phyloP scores from a whole-genome alignment of 2,888 invertebrate species.

The Epicampocera succincta region DNA sequence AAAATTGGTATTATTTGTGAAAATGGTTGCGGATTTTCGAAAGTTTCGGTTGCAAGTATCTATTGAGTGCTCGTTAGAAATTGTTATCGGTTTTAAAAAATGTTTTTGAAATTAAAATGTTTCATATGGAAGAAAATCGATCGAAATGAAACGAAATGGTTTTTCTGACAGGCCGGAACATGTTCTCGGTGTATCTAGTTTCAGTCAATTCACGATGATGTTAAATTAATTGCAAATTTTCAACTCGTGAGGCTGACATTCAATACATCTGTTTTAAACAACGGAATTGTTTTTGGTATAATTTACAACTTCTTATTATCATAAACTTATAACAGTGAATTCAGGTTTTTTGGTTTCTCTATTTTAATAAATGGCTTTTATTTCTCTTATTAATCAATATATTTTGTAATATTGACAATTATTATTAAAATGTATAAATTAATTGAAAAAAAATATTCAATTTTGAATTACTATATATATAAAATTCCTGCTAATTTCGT shows the following conservation, averaged over 20 bases:
- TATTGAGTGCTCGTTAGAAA: too few species aligned
- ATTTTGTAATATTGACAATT: conserved; percentile 53
- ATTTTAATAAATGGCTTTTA: neutral
- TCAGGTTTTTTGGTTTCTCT: neutral
- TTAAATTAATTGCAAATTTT: conserved; percentile 56
- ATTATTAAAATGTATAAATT: conserved; percentile 57
- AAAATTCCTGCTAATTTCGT: conserved; percentile 46
- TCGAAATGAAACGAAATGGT: too few species aligned
- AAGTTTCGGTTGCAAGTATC: too few species aligned
- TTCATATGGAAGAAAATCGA: too few species aligned
- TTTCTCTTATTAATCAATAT: conserved; percentile 16
- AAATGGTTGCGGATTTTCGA: neutral
- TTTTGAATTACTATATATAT: conserved; percentile 47
- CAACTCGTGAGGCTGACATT: conserved; percentile 54
- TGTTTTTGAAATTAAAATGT: too few species aligned
- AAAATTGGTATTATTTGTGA: neutral
- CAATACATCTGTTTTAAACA: conserved; percentile 54
- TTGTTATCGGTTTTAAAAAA: too few species aligned
- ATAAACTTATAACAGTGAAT: conserved; percentile 32
- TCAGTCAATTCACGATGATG: conserved; percentile 2
- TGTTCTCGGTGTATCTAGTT: conserved; percentile 27
- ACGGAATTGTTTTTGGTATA: conserved; percentile 28
- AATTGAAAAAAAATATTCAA: conserved; percentile 43
- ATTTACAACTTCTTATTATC: conserved; percentile 26
- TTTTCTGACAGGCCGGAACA: neutral